Conservation (phyloP, 1,140 invertebrate species). For the Brachionus koreanus region DNA sequence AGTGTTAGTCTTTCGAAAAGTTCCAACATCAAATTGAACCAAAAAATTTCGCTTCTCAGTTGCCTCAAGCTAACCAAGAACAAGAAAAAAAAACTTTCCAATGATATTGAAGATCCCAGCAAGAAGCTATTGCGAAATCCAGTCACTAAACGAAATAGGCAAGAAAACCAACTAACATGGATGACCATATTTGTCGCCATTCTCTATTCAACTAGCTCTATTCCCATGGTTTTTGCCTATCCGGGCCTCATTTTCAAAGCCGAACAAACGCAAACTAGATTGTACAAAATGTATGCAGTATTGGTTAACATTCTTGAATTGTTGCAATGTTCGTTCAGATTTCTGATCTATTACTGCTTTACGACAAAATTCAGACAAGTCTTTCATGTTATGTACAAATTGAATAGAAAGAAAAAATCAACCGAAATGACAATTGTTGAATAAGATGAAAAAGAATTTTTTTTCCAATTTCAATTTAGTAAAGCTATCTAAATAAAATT, state of each 20-base stretch:
- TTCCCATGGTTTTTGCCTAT: constrained; percentile 45
- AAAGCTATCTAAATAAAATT: neutral
- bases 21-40: neutral
- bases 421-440: neutral
- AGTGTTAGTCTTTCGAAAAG: constrained; percentile 8
- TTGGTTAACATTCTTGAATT: constrained; percentile 35
- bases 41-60: neutral
- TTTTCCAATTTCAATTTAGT: neutral
- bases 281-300: constrained; percentile 36
- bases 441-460: neutral
- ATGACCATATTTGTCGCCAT: constrained; percentile 43
- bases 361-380: constrained; percentile 41
- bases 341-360: constrained; percentile 42
- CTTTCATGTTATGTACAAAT: constrained; percentile 4
- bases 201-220: constrained; percentile 23
- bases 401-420: neutral
- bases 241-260: constrained; percentile 32
- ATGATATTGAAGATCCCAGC: neutral
- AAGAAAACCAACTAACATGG: constrained; percentile 42
- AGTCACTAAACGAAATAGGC: neutral
- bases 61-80: neutral
- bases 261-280: constrained; percentile 34
- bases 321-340: constrained; percentile 33
- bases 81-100: neutral
- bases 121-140: neutral